Conservation (phyloP, 2,888 invertebrate species). For the Napeogenes inachia region DNA sequence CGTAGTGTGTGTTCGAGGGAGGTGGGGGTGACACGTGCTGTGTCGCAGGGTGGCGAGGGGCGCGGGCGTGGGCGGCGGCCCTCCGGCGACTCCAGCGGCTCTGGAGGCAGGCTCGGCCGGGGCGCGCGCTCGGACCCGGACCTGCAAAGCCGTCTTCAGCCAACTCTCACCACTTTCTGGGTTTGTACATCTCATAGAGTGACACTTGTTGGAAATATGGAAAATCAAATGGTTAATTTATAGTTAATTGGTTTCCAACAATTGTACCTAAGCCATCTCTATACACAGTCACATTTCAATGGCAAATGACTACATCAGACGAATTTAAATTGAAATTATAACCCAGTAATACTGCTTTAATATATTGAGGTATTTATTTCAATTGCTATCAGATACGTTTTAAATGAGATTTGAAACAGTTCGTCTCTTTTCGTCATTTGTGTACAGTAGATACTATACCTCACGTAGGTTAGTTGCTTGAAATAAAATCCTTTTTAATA, state of each 20-base stretch:
- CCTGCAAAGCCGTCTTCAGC: slow-evolving; percentile 61
- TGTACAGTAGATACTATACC: too few species aligned
- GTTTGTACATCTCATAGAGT: slow-evolving; percentile 47
- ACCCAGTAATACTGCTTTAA: not conserved
- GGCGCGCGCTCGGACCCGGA: slow-evolving; percentile 69
- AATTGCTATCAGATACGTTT: too few species aligned
- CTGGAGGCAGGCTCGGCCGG: slow-evolving; percentile 54
- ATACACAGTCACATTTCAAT: not conserved
- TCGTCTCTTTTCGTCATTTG: too few species aligned
- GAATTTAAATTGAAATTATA: not conserved
- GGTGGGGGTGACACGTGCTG: slow-evolving; percentile 44
- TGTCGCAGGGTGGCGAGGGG: slow-evolving; percentile 51
- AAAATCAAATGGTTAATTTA: too few species aligned
- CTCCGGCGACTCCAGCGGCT: slow-evolving; percentile 18
- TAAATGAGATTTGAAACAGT: too few species aligned
- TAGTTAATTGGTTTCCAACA: not conserved
- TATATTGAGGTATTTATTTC: too few species aligned
- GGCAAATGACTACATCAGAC: not conserved
- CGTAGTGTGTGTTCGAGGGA: slow-evolving; percentile 38
- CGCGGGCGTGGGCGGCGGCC: slow-evolving; percentile 49
- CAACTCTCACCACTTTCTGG: slow-evolving; percentile 63
- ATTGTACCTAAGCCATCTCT: not conserved
- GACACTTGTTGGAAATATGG: slow-evolving; percentile 3
- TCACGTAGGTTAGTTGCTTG: too few species aligned
- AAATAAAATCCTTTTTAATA: too few species aligned